phyloP scores from a whole-genome alignment of 30 jellyfish, hydroid and myxozoan species.

The Rhopilema esculentum region DNA sequence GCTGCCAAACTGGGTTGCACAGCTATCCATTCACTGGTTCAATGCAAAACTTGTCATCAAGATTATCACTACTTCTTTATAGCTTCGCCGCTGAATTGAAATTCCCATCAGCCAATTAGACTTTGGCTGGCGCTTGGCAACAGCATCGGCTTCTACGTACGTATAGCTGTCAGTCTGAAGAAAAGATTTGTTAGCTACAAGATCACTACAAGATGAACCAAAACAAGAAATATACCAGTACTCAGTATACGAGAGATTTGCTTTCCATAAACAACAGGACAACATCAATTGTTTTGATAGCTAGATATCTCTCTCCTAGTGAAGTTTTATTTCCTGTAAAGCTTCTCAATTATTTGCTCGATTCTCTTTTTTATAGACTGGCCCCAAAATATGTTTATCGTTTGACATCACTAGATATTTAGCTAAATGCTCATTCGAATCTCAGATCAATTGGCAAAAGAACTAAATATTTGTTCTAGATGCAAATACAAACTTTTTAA shows the following conservation, averaged over 20 bases:
- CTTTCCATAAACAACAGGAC: too few relatives aligned
- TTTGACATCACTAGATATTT: too few relatives aligned
- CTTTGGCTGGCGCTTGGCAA: not conserved
- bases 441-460: not conserved
- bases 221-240: too few relatives aligned
- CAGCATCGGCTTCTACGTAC: not conserved
- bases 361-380: too few relatives aligned
- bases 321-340: too few relatives aligned
- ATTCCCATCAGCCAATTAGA: not conserved
- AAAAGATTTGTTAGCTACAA: not conserved
- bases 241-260: too few relatives aligned
- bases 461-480: not conserved
- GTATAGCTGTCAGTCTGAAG: not conserved
- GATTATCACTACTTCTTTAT: not conserved
- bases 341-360: too few relatives aligned
- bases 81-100: not conserved
- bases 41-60: not conserved
- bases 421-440: not conserved
- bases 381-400: too few relatives aligned
- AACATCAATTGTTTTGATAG: too few relatives aligned
- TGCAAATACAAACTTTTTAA: not conserved
- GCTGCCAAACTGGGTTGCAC: not conserved
- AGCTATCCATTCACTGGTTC: not conserved
- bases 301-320: too few relatives aligned
- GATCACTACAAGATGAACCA: too few relatives aligned